Evolutionary conservation across 2,113 vertebrate species (phyloP).

Genomic region (Cephalophus harveyi): DNA sequence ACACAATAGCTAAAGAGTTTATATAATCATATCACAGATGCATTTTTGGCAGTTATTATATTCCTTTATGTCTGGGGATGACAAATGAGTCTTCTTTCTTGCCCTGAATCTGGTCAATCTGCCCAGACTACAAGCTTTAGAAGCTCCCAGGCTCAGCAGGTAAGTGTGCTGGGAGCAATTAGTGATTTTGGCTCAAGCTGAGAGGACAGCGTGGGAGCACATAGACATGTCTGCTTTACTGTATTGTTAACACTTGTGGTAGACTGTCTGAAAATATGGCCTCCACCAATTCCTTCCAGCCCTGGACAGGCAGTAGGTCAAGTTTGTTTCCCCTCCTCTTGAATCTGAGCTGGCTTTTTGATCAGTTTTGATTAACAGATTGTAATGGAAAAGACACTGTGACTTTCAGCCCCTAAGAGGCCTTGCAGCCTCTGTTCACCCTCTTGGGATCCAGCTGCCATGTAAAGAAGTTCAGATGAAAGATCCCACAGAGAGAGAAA

Average conservation of each 20-base stretch:
- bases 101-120: not conserved
- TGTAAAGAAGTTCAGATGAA: not conserved
- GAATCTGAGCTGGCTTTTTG: not conserved
- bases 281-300: not conserved
- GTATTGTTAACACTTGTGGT: not conserved
- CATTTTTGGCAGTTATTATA: not conserved
- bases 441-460: not conserved
- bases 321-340: not conserved
- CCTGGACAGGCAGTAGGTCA: not conserved
- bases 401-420: not conserved
- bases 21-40: not conserved
- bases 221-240: not conserved
- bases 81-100: not conserved
- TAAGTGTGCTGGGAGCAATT: not conserved
- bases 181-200: not conserved
- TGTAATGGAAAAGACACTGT: not conserved
- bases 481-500: not conserved
- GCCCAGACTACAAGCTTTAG: not conserved
- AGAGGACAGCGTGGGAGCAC: rapidly evolving
- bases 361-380: not conserved
- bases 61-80: not conserved
- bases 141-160: not conserved
- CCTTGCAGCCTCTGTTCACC: not conserved
- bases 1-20: not conserved
- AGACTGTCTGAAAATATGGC: not conserved